Base-by-base conservation (phyloP, 2,113 vertebrate genomes). In the Apaloderma vittatum region DNA sequence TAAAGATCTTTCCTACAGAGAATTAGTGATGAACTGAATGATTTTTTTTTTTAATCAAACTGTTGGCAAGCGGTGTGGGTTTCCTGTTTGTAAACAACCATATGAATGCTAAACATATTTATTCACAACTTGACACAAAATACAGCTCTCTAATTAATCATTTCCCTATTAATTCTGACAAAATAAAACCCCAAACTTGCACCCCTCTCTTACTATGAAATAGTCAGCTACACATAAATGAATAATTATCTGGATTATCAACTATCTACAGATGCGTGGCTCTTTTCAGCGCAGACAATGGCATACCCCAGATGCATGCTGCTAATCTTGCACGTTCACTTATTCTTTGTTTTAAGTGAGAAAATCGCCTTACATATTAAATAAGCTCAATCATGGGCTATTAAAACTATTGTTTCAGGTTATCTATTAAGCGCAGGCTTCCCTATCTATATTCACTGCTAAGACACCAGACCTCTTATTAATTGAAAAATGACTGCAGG, bases 321-420 rank as follows among this genome's bases (percentile, higher is more conserved):
- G 72, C 94, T 98, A 98, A 99, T 98, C 98, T 98, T 95, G 82
- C 96, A 84, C 70, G 95, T 97, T 98, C 97, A 96, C 97, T 97
- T 95, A 85, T 94, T 96, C 94, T 98, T 98, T 99, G 97, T 99
- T 97, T 92, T 68, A 96, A 97, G 83, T 93, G 98, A 98, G 97
- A 98, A 98, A 98, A 98, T 98, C 94, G 96, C 92, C 96, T 92
- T 94, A 98, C 94, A 97, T 96, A 97, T 96, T 98, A 97, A 98
- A 93, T 89, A 93, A 88, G 78, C 97, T 98, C 97, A 97, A 74
- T 96, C 97, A 93, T 91, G 94, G 98, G 88, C 98, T 98, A 98
- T 98, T 99, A 98, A 98, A 97, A 97, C 86, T 83, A 98, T 99
- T 99, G 98, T 99, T 98, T 96, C 81, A 91, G 61, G 90, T 98